Conservation (phyloP, 2,888 invertebrate species). For the Dasypogon diadema region DNA sequence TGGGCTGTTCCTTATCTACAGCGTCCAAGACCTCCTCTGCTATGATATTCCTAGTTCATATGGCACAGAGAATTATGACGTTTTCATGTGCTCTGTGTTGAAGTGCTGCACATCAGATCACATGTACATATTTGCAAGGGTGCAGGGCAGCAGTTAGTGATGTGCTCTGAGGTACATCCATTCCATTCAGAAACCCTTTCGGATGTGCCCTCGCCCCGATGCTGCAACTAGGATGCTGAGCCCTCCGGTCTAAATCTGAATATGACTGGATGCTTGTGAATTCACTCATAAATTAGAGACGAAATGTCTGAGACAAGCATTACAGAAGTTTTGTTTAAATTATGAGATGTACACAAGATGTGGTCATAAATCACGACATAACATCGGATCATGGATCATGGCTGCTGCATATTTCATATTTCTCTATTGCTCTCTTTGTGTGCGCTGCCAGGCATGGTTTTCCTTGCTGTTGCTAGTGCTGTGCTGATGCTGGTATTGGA, state of each 20-base stretch:
- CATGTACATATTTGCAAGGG: conserved; percentile 17
- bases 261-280: conserved; percentile 52
- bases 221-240: conserved; percentile 22
- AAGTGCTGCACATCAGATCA: conserved; percentile 30
- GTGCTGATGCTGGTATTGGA: background rate
- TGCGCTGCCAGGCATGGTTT: conserved; percentile 15
- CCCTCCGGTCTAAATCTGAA: conserved; percentile 46
- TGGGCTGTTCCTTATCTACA: conserved; percentile 30
- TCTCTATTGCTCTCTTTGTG: conserved; percentile 32
- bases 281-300: conserved; percentile 56
- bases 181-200: conserved; percentile 24
- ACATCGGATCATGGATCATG: conserved; percentile 57
- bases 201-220: conserved; percentile 20
- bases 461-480: background rate
- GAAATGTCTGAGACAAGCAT: conserved; percentile 56
- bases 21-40: conserved; percentile 19
- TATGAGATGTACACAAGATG: conserved; percentile 59
- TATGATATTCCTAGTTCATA: conserved; percentile 34
- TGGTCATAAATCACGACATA: conserved; percentile 58
- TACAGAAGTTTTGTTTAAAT: conserved; percentile 59
- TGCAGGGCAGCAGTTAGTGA: conserved; percentile 7
- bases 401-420: conserved; percentile 54
- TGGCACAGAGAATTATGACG: conserved; percentile 42
- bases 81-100: conserved; percentile 40
- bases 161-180: conserved; percentile 36